Percentiles rank a stretch among this genome's conserved stretches.
Evolutionary conservation across 2,113 vertebrate species (phyloP).

Genomic region (Tylochromis polylepis): DNA sequence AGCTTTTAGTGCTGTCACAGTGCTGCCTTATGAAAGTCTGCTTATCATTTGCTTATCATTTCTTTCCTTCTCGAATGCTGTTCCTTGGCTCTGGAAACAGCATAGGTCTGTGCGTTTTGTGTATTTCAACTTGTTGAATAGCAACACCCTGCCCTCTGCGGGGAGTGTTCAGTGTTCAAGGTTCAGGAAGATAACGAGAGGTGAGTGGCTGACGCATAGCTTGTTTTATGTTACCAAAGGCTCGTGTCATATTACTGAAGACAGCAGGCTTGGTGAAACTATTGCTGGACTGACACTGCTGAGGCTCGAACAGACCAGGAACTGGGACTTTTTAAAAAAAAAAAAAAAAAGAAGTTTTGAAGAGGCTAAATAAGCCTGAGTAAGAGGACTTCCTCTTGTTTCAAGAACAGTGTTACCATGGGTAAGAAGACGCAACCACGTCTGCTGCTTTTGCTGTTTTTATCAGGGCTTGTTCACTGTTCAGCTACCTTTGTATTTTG

Average conservation of each 20-base stretch:
- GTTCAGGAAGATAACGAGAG: slow-evolving; percentile 75
- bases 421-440: slow-evolving; percentile 30
- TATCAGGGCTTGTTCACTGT: slow-evolving; percentile 44
- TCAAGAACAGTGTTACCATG: slow-evolving; percentile 46
- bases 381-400: slow-evolving; percentile 28
- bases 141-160: slow-evolving; percentile 46
- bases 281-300: slow-evolving; percentile 9
- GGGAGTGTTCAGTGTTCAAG: slow-evolving; percentile 67
- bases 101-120: background rate
- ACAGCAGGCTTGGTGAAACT: slow-evolving; percentile 55
- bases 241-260: slow-evolving; percentile 67
- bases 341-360: slow-evolving; percentile 9
- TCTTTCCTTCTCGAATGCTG: background rate
- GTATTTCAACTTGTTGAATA: slow-evolving; percentile 59
- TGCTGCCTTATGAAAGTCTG: background rate
- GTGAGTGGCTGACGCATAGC: slow-evolving; percentile 69
- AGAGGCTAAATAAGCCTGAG: slow-evolving; percentile 10
- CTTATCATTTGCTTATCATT: slow-evolving; percentile 34
- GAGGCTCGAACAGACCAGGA: slow-evolving; percentile 30
- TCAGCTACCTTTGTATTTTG: slow-evolving; percentile 51
- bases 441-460: slow-evolving; percentile 49
- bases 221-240: slow-evolving; percentile 67
- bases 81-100: slow-evolving; percentile 13
- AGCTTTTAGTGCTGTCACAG: slow-evolving; percentile 4
- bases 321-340: background rate